Evolutionary conservation across 2,797 vertebrate genomes (phyloP).

Genomic region (Steatocranus sp.): DNA sequence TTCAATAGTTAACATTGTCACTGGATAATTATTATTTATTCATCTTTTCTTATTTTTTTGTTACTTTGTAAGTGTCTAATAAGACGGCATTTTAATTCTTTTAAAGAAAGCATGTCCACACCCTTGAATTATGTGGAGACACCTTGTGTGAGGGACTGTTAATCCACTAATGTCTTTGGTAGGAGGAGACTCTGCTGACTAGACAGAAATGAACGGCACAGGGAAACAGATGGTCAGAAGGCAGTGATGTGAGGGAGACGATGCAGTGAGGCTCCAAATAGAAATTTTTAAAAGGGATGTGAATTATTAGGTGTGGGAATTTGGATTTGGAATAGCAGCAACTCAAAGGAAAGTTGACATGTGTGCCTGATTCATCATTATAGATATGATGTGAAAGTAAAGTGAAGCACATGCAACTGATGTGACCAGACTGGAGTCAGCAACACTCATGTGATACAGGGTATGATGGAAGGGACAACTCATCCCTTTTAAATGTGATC

Average conservation of each 20-base stretch:
- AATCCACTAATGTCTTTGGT: slow-evolving; percentile 63
- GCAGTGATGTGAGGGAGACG: slow-evolving; percentile 20
- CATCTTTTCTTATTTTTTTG: not conserved
- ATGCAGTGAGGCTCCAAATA: slow-evolving; percentile 25
- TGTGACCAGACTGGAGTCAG: not conserved
- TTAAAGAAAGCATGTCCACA: slow-evolving; percentile 38
- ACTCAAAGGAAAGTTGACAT: not conserved
- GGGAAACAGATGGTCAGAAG: slow-evolving; percentile 55
- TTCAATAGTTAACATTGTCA: not conserved
- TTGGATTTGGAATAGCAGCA: not conserved
- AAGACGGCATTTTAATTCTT: not conserved
- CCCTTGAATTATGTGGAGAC: slow-evolving; percentile 51
- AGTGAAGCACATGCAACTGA: not conserved
- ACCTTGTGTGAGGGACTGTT: slow-evolving; percentile 55
- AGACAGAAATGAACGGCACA: slow-evolving; percentile 36
- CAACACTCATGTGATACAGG: slow-evolving; percentile 42
- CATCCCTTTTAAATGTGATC: slow-evolving; percentile 28
- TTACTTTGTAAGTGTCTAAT: not conserved
- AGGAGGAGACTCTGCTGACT: slow-evolving; percentile 56
- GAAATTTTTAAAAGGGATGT: slow-evolving; percentile 23
- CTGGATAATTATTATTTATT: not conserved
- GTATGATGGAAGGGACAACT: not conserved
- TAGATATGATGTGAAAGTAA: not conserved
- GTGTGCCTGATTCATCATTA: not conserved
- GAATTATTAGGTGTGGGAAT: not conserved